Percentiles rank a stretch among this genome's conserved stretches.
phyloP scores from a whole-genome alignment of 2,797 vertebrate genomes.

The Aphelocoma californica region DNA sequence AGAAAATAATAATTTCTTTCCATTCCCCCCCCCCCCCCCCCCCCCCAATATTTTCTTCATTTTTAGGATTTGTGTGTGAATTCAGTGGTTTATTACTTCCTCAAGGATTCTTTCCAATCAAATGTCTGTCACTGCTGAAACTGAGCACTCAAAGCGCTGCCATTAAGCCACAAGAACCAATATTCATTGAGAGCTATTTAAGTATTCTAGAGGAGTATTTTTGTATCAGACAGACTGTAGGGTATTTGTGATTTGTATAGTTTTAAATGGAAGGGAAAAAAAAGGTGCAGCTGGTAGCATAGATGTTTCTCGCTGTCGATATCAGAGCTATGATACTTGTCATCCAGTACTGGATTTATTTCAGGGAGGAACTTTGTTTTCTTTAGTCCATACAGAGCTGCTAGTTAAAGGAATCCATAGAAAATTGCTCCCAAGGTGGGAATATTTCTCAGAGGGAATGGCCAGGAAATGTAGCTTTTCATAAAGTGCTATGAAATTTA shows the following conservation, averaged over 20 bases:
- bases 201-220: constrained; percentile 29
- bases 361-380: neutral
- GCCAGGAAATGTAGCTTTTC: neutral
- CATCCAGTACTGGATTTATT: neutral
- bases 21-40: rapidly evolving
- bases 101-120: constrained; percentile 22
- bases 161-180: constrained; percentile 51
- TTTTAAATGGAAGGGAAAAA: neutral
- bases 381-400: neutral
- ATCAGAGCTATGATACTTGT: neutral
- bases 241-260: constrained; percentile 22
- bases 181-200: constrained; percentile 57
- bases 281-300: neutral
- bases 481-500: constrained; percentile 10
- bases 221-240: neutral
- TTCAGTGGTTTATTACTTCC: constrained; percentile 36
- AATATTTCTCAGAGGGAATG: neutral
- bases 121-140: constrained; percentile 31
- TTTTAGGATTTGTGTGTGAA: neutral
- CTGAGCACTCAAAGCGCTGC: neutral
- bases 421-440: neutral
- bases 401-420: neutral
- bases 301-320: neutral
- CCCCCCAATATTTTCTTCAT: neutral
- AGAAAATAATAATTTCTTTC: neutral